Base-by-base conservation (phyloP, 2,888 invertebrate genomes). In the Pseudanteris insignis region DNA sequence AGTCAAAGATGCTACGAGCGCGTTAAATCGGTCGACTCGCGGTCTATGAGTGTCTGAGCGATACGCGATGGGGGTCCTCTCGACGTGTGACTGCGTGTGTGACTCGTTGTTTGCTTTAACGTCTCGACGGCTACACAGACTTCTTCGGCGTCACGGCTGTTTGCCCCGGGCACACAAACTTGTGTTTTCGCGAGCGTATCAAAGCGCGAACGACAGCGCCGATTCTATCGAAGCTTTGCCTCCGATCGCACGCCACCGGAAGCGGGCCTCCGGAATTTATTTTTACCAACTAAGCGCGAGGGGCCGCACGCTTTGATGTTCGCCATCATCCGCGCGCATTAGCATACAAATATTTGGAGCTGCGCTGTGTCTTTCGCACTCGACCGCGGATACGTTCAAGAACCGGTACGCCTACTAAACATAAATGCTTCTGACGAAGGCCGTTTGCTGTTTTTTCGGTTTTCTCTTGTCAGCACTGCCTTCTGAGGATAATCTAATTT, bases 331-430 rank as follows among this genome's bases (percentile, higher is more conserved):
- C 70, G 71, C 71, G 68, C 69, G 69, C 73, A 73, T 71, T 71
- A 72, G 67, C 73, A 73, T 72, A 76, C 77, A 77, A 78, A 78
- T 77, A 77, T 77, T 77, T 77, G 77, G 73, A 74, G 63, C 69
- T 67, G 66, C 61, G 24, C 28, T 15, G 34, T 33, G 18, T 55
- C 55, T 47, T 24, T 13, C 34, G 36, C 33, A 25, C 28, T n/a
- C 10, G 8, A 7, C 5, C 34, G 8, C 26, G 18, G 25, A 21
- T 21, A 21, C 21, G 21, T 21, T 21, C 25, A 46, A 24, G 10
- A 26, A 53, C 30, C 30, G 43, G 43, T 53, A 43, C 43, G 12
- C 11, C 18, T 18, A 2, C 5, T 5, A n/a, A n/a, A n/a, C n/a
- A n/a, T n/a, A n/a, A n/a, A n/a, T n/a, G n/a, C n/a, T n/a, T n/a